Evolutionary conservation across 2,888 invertebrate species (phyloP).

Genomic region (Cerceris ruficornis): DNA sequence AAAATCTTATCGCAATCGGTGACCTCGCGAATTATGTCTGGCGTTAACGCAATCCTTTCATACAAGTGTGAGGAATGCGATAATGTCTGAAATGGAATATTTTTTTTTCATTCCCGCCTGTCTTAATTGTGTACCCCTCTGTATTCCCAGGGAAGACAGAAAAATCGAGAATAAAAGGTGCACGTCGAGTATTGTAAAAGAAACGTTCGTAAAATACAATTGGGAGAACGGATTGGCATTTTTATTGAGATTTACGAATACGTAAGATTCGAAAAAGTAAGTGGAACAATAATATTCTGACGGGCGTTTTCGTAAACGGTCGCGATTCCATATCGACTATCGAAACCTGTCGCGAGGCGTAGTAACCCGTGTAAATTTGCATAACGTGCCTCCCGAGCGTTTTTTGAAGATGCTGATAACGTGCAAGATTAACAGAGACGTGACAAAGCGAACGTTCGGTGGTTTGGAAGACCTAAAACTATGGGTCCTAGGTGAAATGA

Average conservation of each 20-base stretch:
- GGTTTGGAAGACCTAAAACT: not conserved
- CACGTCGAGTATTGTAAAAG: no score
- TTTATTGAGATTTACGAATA: no score
- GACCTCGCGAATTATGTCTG: constrained; percentile 32
- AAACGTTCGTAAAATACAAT: no score
- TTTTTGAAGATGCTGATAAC: not conserved
- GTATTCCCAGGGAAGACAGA: not conserved
- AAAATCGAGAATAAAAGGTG: no score
- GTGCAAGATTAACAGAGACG: not conserved
- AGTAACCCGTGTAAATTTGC: not conserved
- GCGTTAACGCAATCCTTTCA: constrained; percentile 8
- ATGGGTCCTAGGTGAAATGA: no score
- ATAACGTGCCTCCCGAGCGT: not conserved
- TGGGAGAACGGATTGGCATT: no score
- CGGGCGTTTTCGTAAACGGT: no score
- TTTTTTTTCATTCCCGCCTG: constrained; percentile 15
- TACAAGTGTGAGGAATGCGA: constrained; percentile 2
- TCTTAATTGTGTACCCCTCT: not conserved
- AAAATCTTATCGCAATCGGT: constrained; percentile 48
- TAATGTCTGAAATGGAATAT: constrained; percentile 18
- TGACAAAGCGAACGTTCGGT: not conserved
- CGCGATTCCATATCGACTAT: no score
- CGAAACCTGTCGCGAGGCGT: no score
- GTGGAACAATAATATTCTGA: no score
- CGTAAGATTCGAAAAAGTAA: no score